Percentiles rank a stretch among this genome's conserved stretches.
These are phyloP conservation scores for Hyperoplus immaculatus DNA, from an alignment of 2,797 vertebrate species.

Conservation along the genomic window DNA sequence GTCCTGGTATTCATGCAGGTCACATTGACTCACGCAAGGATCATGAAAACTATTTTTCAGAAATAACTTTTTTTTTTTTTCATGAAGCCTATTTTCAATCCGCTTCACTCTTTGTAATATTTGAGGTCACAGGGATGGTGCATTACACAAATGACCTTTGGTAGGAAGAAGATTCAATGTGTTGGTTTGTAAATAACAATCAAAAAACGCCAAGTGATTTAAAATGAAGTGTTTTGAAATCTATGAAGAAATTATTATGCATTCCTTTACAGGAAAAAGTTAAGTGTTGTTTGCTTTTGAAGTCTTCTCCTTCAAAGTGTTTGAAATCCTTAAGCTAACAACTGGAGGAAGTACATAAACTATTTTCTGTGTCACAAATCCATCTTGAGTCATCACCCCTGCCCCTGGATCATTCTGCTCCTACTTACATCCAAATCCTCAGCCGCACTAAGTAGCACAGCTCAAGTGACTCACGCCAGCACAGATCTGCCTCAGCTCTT, in stretches of 20 bases:
- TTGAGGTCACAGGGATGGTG: not conserved
- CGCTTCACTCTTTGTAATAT: not conserved
- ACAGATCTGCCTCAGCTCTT: slow-evolving; percentile 72
- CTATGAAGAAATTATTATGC: not conserved
- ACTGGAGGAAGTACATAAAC: slow-evolving; percentile 43
- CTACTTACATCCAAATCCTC: slow-evolving; percentile 73
- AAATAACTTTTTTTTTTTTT: not conserved
- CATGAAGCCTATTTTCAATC: not conserved
- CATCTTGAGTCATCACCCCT: slow-evolving; percentile 63
- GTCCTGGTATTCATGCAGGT: not conserved
- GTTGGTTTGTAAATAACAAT: not conserved
- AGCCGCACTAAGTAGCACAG: slow-evolving; percentile 67
- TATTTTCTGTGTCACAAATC: slow-evolving; percentile 66
- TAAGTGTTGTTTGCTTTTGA: not conserved
- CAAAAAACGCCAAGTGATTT: not conserved
- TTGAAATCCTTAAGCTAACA: slow-evolving; percentile 26
- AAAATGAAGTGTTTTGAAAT: not conserved
- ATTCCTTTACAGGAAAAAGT: not conserved
- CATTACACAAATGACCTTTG: not conserved
- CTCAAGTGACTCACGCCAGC: slow-evolving; percentile 75
- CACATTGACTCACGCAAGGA: not conserved
- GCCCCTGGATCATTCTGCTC: slow-evolving; percentile 68
- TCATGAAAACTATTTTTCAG: not conserved
- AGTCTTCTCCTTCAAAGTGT: not conserved
- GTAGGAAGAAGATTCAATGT: not conserved